Conservation (phyloP, 2,113 vertebrate species). For the Lasiurus borealis region DNA sequence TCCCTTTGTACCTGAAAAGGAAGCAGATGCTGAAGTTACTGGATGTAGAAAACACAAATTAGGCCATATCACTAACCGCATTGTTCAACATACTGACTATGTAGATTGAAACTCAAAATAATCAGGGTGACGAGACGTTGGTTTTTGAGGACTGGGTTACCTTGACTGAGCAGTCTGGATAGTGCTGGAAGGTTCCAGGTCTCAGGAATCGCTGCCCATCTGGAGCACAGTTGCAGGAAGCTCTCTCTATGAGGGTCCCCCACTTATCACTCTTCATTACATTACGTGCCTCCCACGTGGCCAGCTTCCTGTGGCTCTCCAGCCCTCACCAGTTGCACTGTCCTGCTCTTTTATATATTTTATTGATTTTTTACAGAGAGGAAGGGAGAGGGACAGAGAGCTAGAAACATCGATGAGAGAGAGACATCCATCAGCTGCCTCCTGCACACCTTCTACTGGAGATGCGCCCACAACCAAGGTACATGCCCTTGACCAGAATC, state of each 20-base stretch:
- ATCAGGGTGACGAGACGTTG: neutral
- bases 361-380: too few species aligned
- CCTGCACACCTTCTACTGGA: too few species aligned
- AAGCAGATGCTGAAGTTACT: neutral
- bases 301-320: neutral
- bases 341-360: too few species aligned
- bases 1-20: neutral
- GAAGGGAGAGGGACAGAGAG: too few species aligned
- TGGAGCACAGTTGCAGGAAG: too few species aligned
- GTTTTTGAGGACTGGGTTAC: neutral
- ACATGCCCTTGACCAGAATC: too few species aligned
- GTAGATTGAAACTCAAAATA: neutral
- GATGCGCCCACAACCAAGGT: too few species aligned
- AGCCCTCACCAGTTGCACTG: neutral
- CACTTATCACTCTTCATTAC: rapidly evolving
- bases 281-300: rapidly evolving
- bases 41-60: neutral
- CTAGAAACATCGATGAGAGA: too few species aligned
- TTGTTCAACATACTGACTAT: neutral
- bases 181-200: neutral
- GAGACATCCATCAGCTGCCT: too few species aligned
- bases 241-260: neutral
- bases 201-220: neutral
- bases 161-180: neutral
- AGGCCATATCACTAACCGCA: neutral